Percentiles rank a stretch among this genome's conserved stretches.
Conservation (phyloP, 2,113 vertebrate species). For the Ploceus nigricollis region DNA sequence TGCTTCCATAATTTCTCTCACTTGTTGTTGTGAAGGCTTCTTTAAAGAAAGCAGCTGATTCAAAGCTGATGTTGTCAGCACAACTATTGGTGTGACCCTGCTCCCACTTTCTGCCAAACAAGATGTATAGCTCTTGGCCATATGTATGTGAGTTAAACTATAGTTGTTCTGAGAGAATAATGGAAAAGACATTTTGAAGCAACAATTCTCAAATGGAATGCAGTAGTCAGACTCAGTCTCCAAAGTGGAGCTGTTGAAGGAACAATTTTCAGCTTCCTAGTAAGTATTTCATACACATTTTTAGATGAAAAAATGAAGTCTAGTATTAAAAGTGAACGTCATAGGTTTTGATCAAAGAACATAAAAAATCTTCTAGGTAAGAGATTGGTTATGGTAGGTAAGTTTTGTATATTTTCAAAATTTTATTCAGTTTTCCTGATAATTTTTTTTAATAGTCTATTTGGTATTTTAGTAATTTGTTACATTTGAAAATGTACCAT, state of each 20-base stretch:
- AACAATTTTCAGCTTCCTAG: background rate
- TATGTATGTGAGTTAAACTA: background rate
- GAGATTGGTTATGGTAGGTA: background rate
- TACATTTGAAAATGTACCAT: accelerated
- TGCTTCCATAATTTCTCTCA: background rate
- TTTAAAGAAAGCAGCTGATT: background rate
- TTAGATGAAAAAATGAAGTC: background rate
- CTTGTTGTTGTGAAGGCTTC: background rate
- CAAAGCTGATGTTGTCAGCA: background rate
- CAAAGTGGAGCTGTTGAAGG: background rate
- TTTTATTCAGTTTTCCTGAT: background rate
- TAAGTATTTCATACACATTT: background rate
- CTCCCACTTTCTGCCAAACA: background rate
- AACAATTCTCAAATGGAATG: background rate
- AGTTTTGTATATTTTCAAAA: background rate
- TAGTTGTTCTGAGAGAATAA: background rate
- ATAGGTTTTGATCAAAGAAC: background rate
- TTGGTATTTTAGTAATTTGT: background rate
- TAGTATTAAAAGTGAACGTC: background rate
- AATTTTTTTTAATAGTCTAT: background rate
- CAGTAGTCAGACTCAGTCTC: background rate
- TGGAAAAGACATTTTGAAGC: background rate
- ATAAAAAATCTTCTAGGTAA: background rate
- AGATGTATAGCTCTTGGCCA: background rate
- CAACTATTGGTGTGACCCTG: background rate